phyloP scores from a whole-genome alignment of 2,888 invertebrate species.

The Phengaris arion region DNA sequence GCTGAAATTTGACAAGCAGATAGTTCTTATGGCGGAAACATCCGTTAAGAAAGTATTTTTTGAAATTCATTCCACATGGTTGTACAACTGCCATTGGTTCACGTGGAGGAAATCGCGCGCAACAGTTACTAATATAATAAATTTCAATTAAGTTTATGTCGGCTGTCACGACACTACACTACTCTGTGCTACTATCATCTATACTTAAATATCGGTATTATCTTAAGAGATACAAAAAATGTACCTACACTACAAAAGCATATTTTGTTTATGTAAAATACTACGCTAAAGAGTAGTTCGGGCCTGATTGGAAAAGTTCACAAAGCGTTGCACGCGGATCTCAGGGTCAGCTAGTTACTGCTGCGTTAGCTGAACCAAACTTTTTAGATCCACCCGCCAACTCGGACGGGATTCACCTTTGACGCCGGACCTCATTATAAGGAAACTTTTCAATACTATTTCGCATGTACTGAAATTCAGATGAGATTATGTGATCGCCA shows the following conservation, averaged over 20 bases:
- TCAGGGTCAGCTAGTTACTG: constrained; percentile 33
- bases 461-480: neutral
- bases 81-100: too few relatives aligned
- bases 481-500: neutral
- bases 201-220: too few relatives aligned
- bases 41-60: too few relatives aligned
- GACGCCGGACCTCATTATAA: constrained; percentile 25
- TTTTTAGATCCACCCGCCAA: constrained; percentile 37
- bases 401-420: constrained; percentile 35
- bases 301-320: constrained; percentile 33
- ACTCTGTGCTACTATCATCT: too few relatives aligned
- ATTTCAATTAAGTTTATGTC: too few relatives aligned
- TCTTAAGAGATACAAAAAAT: too few relatives aligned
- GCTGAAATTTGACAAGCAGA: too few relatives aligned
- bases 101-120: too few relatives aligned
- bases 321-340: constrained; percentile 36
- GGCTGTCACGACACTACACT: too few relatives aligned
- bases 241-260: neutral
- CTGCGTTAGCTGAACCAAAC: constrained; percentile 36
- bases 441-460: constrained; percentile 21
- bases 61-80: too few relatives aligned
- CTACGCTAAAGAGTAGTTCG: constrained; percentile 28
- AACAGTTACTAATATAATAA: too few relatives aligned
- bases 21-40: too few relatives aligned
- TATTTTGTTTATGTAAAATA: neutral